Percentiles rank a stretch among this genome's conserved stretches.
Evolutionary conservation across 2,888 invertebrate species (phyloP).

Genomic region (Tenthredo notha): DNA sequence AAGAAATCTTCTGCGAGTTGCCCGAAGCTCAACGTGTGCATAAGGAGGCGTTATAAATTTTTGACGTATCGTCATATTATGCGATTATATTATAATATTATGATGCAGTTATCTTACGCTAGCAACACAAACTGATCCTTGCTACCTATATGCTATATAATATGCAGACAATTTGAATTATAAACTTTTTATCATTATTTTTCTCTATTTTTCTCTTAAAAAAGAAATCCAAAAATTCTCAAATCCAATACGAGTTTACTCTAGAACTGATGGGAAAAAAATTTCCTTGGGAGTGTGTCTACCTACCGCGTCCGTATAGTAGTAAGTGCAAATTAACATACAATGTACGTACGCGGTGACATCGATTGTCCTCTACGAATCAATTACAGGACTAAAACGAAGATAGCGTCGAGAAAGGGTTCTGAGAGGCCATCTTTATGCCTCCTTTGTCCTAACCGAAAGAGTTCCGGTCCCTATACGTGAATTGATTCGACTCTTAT

Average conservation of each 20-base stretch:
- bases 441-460: constrained; percentile 40
- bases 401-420: neutral
- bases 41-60: constrained; percentile 52
- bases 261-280: too few relatives aligned
- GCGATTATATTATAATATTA: neutral
- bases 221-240: too few relatives aligned
- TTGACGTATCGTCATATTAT: constrained; percentile 50
- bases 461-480: constrained; percentile 45
- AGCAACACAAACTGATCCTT: neutral
- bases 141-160: too few relatives aligned
- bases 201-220: too few relatives aligned
- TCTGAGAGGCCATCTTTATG: constrained; percentile 35
- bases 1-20: constrained; percentile 62
- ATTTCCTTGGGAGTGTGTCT: too few relatives aligned
- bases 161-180: neutral
- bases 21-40: constrained; percentile 40
- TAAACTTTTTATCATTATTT: too few relatives aligned
- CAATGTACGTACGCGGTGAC: constrained; percentile 41
- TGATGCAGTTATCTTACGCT: neutral
- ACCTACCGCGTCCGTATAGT: neutral
- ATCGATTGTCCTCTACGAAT: constrained; percentile 47
- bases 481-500: neutral
- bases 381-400: constrained; percentile 19
- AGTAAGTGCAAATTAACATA: constrained; percentile 50
- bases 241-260: too few relatives aligned